Base-by-base conservation (phyloP, 2,797 vertebrate genomes). In the Champsocephalus gunnari region DNA sequence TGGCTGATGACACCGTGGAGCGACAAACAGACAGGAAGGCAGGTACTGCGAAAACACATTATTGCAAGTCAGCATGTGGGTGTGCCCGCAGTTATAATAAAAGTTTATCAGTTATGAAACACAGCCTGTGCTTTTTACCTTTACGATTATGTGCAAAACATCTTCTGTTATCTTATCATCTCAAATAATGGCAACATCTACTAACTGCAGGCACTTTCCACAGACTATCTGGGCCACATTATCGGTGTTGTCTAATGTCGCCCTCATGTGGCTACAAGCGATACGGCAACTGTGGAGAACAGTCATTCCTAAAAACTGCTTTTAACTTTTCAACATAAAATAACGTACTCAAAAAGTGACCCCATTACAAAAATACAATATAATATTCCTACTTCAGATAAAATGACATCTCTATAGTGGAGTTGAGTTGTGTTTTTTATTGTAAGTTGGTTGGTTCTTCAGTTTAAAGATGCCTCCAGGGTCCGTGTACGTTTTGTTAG, bases 231-330 rank as follows among this genome's bases (percentile, higher is more conserved):
- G 28, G 70, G 56, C 60, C 54, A 74, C 61, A 17, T 21, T 6
- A 47, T 44, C 21, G 66, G 24, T 60, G 71, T 56, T 72, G 82
- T 10, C 3, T n/a, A 60, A 66, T 68, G 76, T 65, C 53, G 47
- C 87, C 89, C 81, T 56, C 86, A 5, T 75, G 83, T 88, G 90
- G 88, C 11, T 7, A 19, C 0, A 38, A 38, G 19, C 11, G 53
- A 13, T 19, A 6, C 3, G 57, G 58, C 80, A 45, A 5, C 43
- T 14, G 21, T n/a, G 9, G 6, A 45, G 16, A 59, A 19, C 3
- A 28, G 11, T 44, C 3, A 2, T 5, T 3, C 3, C 32, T 13
- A 21, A 56, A 53, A 3, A 53, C 16, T 58, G 34, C 4, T 5
- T 17, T 55, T 38, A 44, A 66, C 13, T 49, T 49, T 51, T 45